Conservation (phyloP, 2,797 vertebrate genomes). For the Muscicapa striata region DNA sequence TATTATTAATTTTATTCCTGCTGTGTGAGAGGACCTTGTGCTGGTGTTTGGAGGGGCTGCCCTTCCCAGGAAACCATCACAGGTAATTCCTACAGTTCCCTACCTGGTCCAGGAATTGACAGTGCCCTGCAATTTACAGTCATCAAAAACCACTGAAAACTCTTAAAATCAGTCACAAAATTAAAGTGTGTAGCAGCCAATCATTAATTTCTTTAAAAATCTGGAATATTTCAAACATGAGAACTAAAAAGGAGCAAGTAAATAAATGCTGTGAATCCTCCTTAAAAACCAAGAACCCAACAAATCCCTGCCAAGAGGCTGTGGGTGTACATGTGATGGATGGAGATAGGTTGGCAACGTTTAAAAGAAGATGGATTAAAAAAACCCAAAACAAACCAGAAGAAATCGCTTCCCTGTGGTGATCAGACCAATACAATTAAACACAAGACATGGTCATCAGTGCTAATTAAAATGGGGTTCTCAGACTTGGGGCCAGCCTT, state of each 20-base stretch:
- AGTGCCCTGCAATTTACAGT: neutral
- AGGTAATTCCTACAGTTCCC: neutral
- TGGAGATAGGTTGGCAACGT: neutral
- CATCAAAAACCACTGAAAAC: neutral
- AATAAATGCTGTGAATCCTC: neutral
- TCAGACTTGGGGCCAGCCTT: neutral
- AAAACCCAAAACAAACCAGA: neutral
- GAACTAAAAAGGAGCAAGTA: neutral
- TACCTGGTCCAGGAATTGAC: neutral
- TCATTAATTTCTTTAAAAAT: neutral
- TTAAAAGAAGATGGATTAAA: neutral
- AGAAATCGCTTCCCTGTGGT: neutral
- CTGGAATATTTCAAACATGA: neutral
- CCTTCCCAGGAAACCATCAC: neutral
- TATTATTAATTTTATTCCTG: neutral
- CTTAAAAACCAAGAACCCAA: neutral
- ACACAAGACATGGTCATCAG: neutral
- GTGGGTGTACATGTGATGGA: neutral
- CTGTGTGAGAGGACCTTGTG: neutral
- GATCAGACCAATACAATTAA: neutral
- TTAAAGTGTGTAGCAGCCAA: fast-evolving
- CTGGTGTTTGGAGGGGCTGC: neutral
- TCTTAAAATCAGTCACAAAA: neutral
- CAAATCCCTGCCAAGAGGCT: neutral
- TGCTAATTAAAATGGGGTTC: neutral